These are phyloP conservation scores for Yasuhikotakia modesta DNA, from an alignment of 2,797 vertebrate genomes.

Conservation along the genomic window DNA sequence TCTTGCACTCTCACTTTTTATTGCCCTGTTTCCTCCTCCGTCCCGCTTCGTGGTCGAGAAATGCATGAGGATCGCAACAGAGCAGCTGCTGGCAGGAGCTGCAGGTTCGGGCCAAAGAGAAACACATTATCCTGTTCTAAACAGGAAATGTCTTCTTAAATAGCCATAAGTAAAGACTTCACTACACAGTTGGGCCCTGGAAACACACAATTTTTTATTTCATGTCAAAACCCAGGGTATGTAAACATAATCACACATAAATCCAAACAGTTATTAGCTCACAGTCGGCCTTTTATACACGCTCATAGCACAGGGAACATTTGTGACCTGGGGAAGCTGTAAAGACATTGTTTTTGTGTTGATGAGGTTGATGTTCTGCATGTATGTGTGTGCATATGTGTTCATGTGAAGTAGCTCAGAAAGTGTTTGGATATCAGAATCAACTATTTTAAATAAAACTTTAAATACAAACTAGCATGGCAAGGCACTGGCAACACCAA, in stretches of 20 bases:
- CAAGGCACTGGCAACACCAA: neutral
- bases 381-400: slow-evolving; percentile 11
- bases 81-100: slow-evolving; percentile 53
- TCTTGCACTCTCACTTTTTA: slow-evolving; percentile 62
- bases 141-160: slow-evolving; percentile 61
- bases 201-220: slow-evolving; percentile 50
- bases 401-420: neutral
- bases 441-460: no score
- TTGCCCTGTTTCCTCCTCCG: slow-evolving; percentile 57
- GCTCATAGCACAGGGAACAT: slow-evolving; percentile 40
- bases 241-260: slow-evolving; percentile 41
- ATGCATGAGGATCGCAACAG: slow-evolving; percentile 56
- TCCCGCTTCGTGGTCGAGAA: slow-evolving; percentile 46
- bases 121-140: slow-evolving; percentile 59
- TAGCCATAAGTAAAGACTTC: slow-evolving; percentile 54
- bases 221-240: slow-evolving; percentile 30
- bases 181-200: slow-evolving; percentile 44
- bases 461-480: neutral
- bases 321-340: slow-evolving; percentile 20
- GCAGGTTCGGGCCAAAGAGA: slow-evolving; percentile 50
- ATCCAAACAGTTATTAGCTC: slow-evolving; percentile 45
- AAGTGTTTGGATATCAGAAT: neutral
- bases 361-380: neutral
- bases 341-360: slow-evolving; percentile 11
- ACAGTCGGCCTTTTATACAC: slow-evolving; percentile 28